Base-by-base conservation (phyloP, 2,888 invertebrate species). In the Andricus quercusramuli region DNA sequence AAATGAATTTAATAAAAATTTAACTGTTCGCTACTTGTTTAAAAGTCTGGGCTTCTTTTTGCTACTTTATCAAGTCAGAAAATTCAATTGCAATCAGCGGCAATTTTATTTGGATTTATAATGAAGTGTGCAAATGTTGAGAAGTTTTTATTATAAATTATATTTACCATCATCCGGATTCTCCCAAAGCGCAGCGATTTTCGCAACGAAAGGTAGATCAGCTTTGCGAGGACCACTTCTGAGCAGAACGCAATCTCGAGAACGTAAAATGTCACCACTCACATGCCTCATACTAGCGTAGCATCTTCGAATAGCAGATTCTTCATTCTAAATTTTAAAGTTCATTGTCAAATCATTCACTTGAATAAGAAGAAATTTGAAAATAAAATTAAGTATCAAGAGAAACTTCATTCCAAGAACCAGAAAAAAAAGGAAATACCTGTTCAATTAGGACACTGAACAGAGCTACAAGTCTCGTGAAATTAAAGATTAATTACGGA, bases 131-230 rank as follows among this genome's bases (percentile, higher is more conserved):
- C 4, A 17, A 17, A 6, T 47, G 47, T 17, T 5, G 47, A 47
- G 47, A 47, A 6, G 17, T 17, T 47, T 47, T 5, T 0, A 47
- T 17, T 47, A 17, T 17, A 47, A 17, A 47, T 5, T 47, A 59
- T 62, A 84, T 78, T 94, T 92, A 98, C 98, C 98, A 93, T 98
- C 97, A 79, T 97, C 97, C 4, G 98, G 97, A 94, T 98, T 97
- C 93, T 98, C 98, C 98, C 98, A 99, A 51, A 99, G 95, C 81
- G 97, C 96, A 78, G 98, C 97, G 84, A 99, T 97, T 93, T 98
- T 97, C 77, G 99, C 99, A 78, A 99, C 98, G 93, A 96, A 99
- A 37, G 99, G 99, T 87, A 98, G 95, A 91, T 98, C 97, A 88
- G 96, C 97, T 89, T 96, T 96, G 88, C 95, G 95, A 90, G 94